A percentile compares a stretch with the other conserved stretches of the same genome.
phyloP scores from a whole-genome alignment of 2,797 vertebrate genomes.

The Jordanella pulchra region DNA sequence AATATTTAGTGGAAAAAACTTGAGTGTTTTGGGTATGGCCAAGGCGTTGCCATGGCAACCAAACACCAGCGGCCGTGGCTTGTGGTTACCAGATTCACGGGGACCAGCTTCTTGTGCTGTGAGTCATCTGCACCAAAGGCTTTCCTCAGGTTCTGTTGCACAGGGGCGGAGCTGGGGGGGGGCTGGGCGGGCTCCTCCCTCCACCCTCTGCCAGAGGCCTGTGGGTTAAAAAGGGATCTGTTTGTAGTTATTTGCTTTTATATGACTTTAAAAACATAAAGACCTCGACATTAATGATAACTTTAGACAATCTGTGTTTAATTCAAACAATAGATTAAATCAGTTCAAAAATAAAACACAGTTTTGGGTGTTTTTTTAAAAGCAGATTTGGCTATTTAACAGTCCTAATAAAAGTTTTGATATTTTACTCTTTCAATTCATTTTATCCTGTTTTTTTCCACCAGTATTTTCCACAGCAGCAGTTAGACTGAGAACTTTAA shows the following conservation, averaged over 20 bases:
- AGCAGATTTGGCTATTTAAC: too few species aligned
- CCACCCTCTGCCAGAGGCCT: neutral
- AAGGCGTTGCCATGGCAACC: conserved; percentile 58
- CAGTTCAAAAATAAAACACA: neutral
- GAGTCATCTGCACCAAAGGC: conserved; percentile 63
- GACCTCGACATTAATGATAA: neutral
- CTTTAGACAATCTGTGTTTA: neutral
- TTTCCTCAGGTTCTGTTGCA: conserved; percentile 48
- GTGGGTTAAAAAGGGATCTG: neutral
- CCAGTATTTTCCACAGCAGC: too few species aligned
- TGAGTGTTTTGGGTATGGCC: conserved; percentile 60
- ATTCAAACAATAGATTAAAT: neutral
- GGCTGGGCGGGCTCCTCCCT: neutral
- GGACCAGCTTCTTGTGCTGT: conserved; percentile 36
- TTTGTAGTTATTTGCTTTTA: neutral
- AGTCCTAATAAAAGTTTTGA: too few species aligned
- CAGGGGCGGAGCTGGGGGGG: conserved; percentile 8
- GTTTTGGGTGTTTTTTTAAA: neutral
- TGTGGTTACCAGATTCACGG: conserved; percentile 55
- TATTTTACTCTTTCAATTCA: too few species aligned
- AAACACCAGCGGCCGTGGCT: conserved; percentile 62
- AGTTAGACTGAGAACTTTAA: too few species aligned
- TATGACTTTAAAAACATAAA: neutral
- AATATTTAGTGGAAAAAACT: conserved; percentile 48
- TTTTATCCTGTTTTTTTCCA: too few species aligned